Evolutionary conservation across 2,113 vertebrate genomes (phyloP), one percentile per base, ranked within the genome.

Genomic region (Esox niger): DNA sequence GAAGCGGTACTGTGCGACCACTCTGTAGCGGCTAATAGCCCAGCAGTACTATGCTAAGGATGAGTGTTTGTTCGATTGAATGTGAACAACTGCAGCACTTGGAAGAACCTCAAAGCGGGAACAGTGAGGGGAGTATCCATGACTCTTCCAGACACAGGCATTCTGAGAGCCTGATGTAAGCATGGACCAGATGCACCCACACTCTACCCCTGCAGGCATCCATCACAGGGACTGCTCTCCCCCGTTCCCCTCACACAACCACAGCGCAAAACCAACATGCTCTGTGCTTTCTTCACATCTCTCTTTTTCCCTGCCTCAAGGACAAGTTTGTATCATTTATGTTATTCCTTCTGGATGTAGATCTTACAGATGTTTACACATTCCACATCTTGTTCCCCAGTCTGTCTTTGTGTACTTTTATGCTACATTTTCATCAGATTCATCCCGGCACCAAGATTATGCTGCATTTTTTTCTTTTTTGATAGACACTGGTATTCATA

Each of bases 171-270:
- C 33, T 59, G 30, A 64, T 64, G 46, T 25, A 31, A 26, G 68
- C 13, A 43, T 32, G 61, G 61, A 68, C 29, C 54, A 64, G 32
- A 70, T 64, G 56, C 29, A 58, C 33, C 64, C 8, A 29, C 29
- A 30, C 21, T 31, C 31, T 55, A 57, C 32, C 27, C 60, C 56
- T 35, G 23, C 20, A 27, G 63, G 70, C 63, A 60, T 52, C 55
- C 38, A 71, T 71, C 63, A 33, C 29, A 33, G 52, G 54, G 10
- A n/a, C 23, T 27, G n/a, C 52, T 43, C 54, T 15, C 54, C 38
- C 38, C 38, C 38, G 38, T 43, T 15, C 15, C 13, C 13, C 25
- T 11, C 65, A 57, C 21, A 57, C 65, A 57, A 20, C 54, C 52
- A n/a, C 33, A 9, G 3, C 6, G 13, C 27, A 6, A n/a, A 30